Percentiles rank a stretch among this genome's conserved stretches.
phyloP scores from a whole-genome alignment of 2,113 vertebrate species.

The Clarias batrachus region DNA sequence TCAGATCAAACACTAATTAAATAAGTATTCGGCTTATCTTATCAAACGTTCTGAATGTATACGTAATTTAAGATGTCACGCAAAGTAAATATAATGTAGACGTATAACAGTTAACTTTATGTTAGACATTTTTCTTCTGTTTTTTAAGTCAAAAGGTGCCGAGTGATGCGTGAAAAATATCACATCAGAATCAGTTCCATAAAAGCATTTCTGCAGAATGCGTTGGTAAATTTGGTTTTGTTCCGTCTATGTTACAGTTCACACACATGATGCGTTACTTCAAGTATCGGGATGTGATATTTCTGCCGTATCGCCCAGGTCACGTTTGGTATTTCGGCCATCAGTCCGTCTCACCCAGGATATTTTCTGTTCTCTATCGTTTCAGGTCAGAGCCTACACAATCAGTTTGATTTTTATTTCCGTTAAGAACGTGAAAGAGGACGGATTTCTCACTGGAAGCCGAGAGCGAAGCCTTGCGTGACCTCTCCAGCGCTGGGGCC shows the following conservation, averaged over 20 bases:
- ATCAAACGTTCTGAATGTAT: too few relatives aligned
- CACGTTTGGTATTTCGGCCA: not conserved
- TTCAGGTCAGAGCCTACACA: not conserved
- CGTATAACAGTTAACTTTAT: too few relatives aligned
- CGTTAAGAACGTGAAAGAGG: not conserved
- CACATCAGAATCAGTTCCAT: too few relatives aligned
- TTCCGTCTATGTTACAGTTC: not conserved
- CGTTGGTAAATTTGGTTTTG: not conserved
- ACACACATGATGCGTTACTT: not conserved
- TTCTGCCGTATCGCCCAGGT: not conserved
- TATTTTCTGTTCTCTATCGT: not conserved
- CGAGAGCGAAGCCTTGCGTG: slow-evolving; percentile 90
- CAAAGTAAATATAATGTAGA: too few relatives aligned
- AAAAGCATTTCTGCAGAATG: too few relatives aligned
- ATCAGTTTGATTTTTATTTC: not conserved
- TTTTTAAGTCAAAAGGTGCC: too few relatives aligned
- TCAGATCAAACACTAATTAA: too few relatives aligned
- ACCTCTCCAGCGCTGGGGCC: slow-evolving; percentile 94
- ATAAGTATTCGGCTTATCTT: too few relatives aligned
- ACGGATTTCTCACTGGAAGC: slow-evolving; percentile 80
- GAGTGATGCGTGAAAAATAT: too few relatives aligned
- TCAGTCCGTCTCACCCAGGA: too few relatives aligned
- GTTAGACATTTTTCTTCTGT: too few relatives aligned
- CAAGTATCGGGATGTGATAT: not conserved
- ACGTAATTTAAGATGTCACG: too few relatives aligned